A percentile compares a stretch with the other conserved stretches of the same genome.
Evolutionary conservation across 2,113 vertebrate species (phyloP).

Genomic region (Arizona elegans): DNA sequence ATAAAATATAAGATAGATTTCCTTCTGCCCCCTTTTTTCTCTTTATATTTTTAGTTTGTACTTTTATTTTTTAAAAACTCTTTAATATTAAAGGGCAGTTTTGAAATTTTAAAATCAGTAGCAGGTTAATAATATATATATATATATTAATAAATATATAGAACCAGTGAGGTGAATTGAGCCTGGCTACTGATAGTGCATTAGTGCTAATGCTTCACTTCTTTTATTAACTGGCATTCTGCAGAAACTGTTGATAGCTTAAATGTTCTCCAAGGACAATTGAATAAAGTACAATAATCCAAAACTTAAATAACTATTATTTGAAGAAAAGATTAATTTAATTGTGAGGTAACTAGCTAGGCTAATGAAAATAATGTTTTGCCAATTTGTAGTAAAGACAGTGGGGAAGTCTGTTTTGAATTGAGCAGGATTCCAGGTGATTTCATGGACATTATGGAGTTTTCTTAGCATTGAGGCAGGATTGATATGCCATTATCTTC

Average conservation of each 20-base stretch:
- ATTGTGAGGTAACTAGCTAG: too few species aligned
- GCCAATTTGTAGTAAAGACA: neutral
- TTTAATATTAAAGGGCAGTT: neutral
- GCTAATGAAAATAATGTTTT: neutral
- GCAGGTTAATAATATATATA: neutral
- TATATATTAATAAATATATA: neutral
- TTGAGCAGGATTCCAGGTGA: neutral
- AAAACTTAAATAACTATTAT: neutral
- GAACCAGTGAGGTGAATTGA: neutral
- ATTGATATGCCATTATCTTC: neutral
- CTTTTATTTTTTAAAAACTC: neutral
- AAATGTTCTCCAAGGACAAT: neutral
- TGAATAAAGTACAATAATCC: neutral
- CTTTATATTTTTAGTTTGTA: neutral
- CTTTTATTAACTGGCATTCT: neutral
- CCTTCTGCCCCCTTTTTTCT: neutral
- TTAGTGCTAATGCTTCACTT: neutral
- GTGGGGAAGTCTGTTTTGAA: neutral
- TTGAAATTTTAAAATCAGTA: neutral
- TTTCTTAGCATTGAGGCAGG: neutral
- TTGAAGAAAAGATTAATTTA: neutral
- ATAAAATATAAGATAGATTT: neutral
- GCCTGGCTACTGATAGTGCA: neutral
- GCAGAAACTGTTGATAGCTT: neutral
- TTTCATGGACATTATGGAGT: neutral